Evolutionary conservation across 2,797 vertebrate species (phyloP), one percentile per base, ranked within the genome.

Genomic region (Gallirallus australis): DNA sequence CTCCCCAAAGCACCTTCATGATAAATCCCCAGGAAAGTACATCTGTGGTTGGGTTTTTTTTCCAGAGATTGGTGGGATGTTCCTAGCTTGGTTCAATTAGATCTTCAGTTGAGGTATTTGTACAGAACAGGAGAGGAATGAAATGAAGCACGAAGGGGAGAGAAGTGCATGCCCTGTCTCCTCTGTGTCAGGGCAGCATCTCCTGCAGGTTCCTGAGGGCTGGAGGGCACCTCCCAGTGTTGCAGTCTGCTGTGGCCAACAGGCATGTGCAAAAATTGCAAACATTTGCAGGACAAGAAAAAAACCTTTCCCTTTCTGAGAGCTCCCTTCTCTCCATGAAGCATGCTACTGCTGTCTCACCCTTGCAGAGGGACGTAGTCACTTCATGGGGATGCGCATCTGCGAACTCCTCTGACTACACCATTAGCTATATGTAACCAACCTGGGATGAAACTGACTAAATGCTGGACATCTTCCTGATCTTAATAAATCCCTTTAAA

Each of bases 401-500:
- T 76, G 28, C 37, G 77, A 82, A 73, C 24, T 18, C 12, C 27
- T 82, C 33, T 23, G 25, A 18, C 28, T 66, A 27, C 13, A 40
- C 24, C 15, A 19, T 83, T 83, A 37, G 15, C 35, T 77, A 5
- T 35, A 42, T 18, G 15, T 75, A 75, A 78, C 25, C 25, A 69
- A 15, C 13, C 7, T 47, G 35, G 17, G 14, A 52, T 65, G 81
- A 76, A 90, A 78, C 19, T 78, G 11, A 57, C 57, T 86, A 52
- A 68, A 81, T 61, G 6, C 27, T 90, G 52, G 82, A 68, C 33
- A 48, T 64, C 56, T 88, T 85, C 50, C 73, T 39, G 28, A 79
- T 8, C 45, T 42, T 78, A 75, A 93, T 68, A 88, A 88, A 81
- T 69, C 42, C 52, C 30, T 83, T 77, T 71, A 54, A 90, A 88